Base-by-base conservation (phyloP, 2,113 vertebrate species). In the Meleagris gallopavo region DNA sequence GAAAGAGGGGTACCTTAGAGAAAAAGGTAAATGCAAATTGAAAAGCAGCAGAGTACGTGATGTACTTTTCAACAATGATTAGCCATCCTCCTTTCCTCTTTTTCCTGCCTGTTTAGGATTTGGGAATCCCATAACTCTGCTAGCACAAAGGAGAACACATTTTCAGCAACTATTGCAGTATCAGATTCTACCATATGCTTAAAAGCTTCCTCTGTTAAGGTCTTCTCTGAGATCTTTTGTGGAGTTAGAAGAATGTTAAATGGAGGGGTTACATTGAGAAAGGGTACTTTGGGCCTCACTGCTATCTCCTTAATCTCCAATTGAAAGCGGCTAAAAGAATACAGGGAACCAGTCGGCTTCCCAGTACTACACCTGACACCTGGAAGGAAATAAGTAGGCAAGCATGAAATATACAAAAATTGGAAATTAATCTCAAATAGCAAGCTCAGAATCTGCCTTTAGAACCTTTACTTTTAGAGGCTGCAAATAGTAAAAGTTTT, bases 361-460 rank as follows among this genome's bases (percentile, higher is more conserved):
- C 72, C n/a, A n/a, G 32, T 52, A n/a, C 72, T 86, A 79, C 85
- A 91, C 82, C 94, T 91, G 89, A 83, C 78, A 94, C 41, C 55
- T 91, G 88, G 67, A 73, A 67, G 43, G 82, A 87, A 85, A 50
- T 34, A 64, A 24, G 50, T 71, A 9, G 41, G 32, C 72, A 69
- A 78, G 40, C 34, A 14, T 34, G 34, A 48, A 36, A 22, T 48
- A 48, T 20, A 77, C 19, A 36, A 25, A 66, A 66, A 43, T 27
- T 38, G 74, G 29, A 88, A 87, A 95, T 86, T 74, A 83, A 83
- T 20, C 60, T 36, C 18, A 5, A 75, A 36, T 30, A 57, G 46
- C 7, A 58, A 85, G 58, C 48, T 61, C 24, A 58, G 45, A 87
- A 24, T 52, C 72, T 91, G 29, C 21, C 27, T 10, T 86, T 91